Conservation (phyloP, 2,888 invertebrate genomes). For the Arenicola marina region DNA sequence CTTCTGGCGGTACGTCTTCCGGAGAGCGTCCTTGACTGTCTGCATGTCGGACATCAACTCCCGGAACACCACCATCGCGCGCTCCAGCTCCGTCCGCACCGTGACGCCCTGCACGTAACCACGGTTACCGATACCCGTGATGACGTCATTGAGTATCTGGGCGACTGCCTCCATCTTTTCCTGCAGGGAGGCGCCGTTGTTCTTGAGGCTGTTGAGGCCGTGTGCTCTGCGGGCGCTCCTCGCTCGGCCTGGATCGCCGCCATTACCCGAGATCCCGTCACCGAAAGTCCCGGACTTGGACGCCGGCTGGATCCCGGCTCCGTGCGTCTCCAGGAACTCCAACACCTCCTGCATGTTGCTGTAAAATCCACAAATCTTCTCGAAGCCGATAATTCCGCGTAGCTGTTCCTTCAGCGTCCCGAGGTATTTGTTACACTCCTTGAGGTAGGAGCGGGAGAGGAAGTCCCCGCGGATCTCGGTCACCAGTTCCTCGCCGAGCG, state of each 20-base stretch:
- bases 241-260: neutral
- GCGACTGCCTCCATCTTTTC: conserved; percentile 15
- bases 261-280: neutral
- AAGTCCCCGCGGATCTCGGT: conserved; percentile 10
- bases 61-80: neutral
- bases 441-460: conserved; percentile 15
- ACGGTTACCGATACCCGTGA: conserved; percentile 2
- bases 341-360: conserved; percentile 17
- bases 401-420: conserved; percentile 8
- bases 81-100: conserved; percentile 13
- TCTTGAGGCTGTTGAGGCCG: neutral
- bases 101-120: neutral
- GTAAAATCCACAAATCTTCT: conserved; percentile 14
- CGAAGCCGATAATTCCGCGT: conserved; percentile 10
- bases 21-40: conserved; percentile 3
- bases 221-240: neutral
- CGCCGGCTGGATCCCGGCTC: neutral
- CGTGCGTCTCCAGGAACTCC: conserved; percentile 12
- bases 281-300: neutral
- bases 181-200: conserved; percentile 1
- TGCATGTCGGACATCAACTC: conserved; percentile 10
- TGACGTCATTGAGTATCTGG: neutral
- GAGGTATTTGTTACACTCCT: conserved; percentile 13
- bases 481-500: conserved; percentile 2
- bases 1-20: conserved; percentile 11